Base-by-base conservation (phyloP, 2,888 invertebrate species). In the Enchytraeus crypticus region DNA sequence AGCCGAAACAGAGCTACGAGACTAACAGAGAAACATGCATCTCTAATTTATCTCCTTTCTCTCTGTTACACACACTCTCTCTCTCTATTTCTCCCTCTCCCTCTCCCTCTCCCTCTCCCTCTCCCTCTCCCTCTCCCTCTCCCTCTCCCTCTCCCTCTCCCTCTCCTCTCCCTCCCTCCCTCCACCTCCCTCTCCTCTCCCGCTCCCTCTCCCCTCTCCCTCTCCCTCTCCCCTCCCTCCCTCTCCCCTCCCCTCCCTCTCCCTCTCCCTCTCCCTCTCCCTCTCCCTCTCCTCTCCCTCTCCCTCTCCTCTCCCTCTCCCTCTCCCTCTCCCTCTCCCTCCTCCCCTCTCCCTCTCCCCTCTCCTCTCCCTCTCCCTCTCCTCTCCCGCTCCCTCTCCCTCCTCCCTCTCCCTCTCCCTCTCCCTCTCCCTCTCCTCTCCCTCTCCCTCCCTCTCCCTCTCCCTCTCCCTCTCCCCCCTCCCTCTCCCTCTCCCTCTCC, bases 401-500 rank as follows among this genome's bases (percentile, higher is more conserved):
- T 34, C 53, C 8, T 23, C 30, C 27, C 1, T 46, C 57, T 26
- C 14, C 27, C 2, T 34, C 21, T 1, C 2, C 27, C 1, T 8
- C 1, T 21, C 11, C 55, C 21, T 14, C 21, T 23, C 18, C 1
- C n/a, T 3, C n/a, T n/a, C 14, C 38, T 51, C 27, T n/a, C 30
- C 2, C 2, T 29, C 33, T 55, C 49, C 8, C 27, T 26, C 58
- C 1, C 53, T 49, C 23, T 47, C 76, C 32, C 27, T 1, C 27
- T 58, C 57, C 14, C 38, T 14, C 14, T 46, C 49, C 30, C 34
- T 21, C 27, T 51, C 14, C 29, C 46, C 5, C 27, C 21, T 1
- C 32, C 47, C 14, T 1, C 1, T 49, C 8, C 47, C 1, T 33
- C n/a, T 29, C 27, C 46, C 75, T 1, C 68, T 69, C 1, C 63